Conservation (phyloP, 2,113 vertebrate genomes). For the Empidonax alnorum region DNA sequence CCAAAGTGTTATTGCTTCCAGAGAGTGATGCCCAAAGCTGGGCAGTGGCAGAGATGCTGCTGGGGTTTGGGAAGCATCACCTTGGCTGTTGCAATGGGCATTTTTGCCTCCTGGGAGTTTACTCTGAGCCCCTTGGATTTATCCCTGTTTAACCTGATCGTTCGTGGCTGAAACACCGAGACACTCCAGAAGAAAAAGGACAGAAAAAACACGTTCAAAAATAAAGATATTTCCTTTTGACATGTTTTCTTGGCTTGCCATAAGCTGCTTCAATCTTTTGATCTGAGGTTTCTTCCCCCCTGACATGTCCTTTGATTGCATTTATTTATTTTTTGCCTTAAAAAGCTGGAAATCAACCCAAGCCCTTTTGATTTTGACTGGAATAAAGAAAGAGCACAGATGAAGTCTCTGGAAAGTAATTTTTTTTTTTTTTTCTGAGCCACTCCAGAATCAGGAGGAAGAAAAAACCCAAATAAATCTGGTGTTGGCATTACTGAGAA, state of each 20-base stretch:
- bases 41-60: not conserved
- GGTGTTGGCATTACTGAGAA: not conserved
- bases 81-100: not conserved
- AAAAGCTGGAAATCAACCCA: slow-evolving; percentile 33
- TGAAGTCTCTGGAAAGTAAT: not conserved
- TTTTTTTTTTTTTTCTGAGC: not conserved
- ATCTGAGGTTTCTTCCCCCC: slow-evolving; percentile 1
- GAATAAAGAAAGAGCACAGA: not conserved
- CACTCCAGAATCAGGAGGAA: not conserved
- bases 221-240: slow-evolving; percentile 9
- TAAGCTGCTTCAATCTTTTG: not conserved
- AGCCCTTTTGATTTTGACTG: slow-evolving; percentile 29
- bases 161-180: not conserved
- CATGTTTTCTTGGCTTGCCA: not conserved
- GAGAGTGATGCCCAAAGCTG: not conserved
- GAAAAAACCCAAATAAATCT: slow-evolving; percentile 12
- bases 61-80: not conserved
- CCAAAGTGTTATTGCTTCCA: not conserved
- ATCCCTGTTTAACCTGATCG: not conserved
- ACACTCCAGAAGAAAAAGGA: not conserved
- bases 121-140: not conserved
- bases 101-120: not conserved
- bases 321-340: slow-evolving; percentile 2
- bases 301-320: not conserved
- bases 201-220: not conserved